Evolutionary conservation across 2,888 invertebrate genomes (phyloP).

Genomic region (Brachylomia viminalis): DNA sequence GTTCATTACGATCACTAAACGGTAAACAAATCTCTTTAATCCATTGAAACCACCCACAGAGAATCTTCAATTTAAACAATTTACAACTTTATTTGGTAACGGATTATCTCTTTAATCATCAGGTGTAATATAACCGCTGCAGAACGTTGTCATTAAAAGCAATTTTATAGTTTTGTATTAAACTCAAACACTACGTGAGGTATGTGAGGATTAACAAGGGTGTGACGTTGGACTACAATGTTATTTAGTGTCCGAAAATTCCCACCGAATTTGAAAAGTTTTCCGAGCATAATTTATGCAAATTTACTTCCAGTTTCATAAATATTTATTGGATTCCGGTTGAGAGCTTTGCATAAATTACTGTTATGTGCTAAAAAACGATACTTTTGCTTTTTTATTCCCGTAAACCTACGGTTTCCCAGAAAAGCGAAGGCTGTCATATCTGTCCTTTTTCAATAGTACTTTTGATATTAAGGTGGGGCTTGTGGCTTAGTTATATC

Average conservation of each 20-base stretch:
- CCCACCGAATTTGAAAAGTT: slow-evolving; percentile 4
- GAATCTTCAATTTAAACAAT: not conserved
- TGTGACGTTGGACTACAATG: slow-evolving; percentile 1
- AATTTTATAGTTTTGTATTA: not conserved
- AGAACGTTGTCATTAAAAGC: not conserved
- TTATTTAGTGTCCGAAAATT: slow-evolving; percentile 15
- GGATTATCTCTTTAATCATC: not conserved
- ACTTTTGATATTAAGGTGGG: too few species aligned
- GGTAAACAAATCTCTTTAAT: not conserved
- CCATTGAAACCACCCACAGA: not conserved
- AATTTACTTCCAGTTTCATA: not conserved
- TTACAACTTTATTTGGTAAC: not conserved
- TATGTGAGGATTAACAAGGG: not conserved
- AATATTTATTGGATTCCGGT: not conserved
- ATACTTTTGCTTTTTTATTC: not conserved
- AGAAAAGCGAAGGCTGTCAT: too few species aligned
- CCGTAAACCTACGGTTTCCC: not conserved
- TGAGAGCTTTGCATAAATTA: too few species aligned
- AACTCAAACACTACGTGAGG: slow-evolving; percentile 12
- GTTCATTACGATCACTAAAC: not conserved
- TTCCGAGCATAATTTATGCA: slow-evolving; percentile 3
- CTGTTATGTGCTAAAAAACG: not conserved
- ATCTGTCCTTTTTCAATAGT: too few species aligned
- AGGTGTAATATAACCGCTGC: not conserved
- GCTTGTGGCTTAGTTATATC: too few species aligned